Percentiles rank a stretch among this genome's conserved stretches.
Evolutionary conservation across 2,888 invertebrate genomes (phyloP).

Genomic region (Lasioglossum marginatum): DNA sequence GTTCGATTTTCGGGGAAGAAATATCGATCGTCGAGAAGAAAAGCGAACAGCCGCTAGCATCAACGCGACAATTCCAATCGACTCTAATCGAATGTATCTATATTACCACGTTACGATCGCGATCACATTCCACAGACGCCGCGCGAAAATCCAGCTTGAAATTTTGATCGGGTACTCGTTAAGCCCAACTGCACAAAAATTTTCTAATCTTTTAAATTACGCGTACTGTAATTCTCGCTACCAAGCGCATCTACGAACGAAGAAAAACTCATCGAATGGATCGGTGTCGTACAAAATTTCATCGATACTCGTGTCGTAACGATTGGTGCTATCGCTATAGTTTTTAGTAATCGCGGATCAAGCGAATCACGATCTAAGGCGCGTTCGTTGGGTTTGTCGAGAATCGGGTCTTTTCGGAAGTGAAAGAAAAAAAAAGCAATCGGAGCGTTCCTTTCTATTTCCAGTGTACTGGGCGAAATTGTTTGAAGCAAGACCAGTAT

Average conservation of each 20-base stretch:
- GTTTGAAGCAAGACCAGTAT: conserved; percentile 51
- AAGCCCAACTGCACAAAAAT: conserved; percentile 56
- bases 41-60: conserved; percentile 53
- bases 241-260: not conserved
- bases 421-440: conserved; percentile 18
- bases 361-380: not conserved
- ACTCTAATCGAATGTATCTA: conserved; percentile 28
- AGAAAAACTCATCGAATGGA: not conserved
- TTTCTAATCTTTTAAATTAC: conserved; percentile 25
- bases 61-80: conserved; percentile 56
- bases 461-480: conserved; percentile 27
- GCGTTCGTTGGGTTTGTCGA: conserved; percentile 8
- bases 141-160: conserved; percentile 7
- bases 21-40: conserved; percentile 34
- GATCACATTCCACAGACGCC: conserved; percentile 62
- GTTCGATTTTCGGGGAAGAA: conserved; percentile 33
- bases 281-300: conserved; percentile 8
- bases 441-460: conserved; percentile 14
- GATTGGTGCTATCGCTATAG: conserved; percentile 65
- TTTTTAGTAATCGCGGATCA: conserved; percentile 7
- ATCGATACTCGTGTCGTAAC: conserved; percentile 10
- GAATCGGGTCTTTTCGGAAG: conserved; percentile 17
- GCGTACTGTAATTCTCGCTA: not conserved
- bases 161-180: conserved; percentile 11
- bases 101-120: conserved; percentile 27